A percentile compares a stretch with the other conserved stretches of the same genome.
These are phyloP conservation scores for Spialia ferax DNA, from an alignment of 2,888 invertebrate genomes.

Conservation along the genomic window DNA sequence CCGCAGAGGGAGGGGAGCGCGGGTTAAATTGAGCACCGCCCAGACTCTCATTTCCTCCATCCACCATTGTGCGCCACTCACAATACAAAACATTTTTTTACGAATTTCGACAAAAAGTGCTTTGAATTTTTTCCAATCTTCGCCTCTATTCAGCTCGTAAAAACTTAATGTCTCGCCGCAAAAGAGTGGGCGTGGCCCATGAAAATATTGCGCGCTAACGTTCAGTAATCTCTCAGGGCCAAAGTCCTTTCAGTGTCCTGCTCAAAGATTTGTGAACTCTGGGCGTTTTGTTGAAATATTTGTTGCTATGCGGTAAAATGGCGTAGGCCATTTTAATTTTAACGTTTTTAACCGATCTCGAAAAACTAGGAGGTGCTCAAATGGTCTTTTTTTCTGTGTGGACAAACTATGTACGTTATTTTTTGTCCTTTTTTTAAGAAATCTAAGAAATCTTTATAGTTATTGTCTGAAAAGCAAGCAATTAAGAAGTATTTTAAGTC, in stretches of 20 bases:
- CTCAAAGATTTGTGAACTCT: constrained; percentile 21
- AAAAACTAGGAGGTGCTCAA: no score
- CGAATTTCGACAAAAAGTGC: constrained; percentile 83
- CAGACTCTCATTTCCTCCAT: constrained; percentile 85
- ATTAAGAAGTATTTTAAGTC: no score
- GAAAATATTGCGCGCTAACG: constrained; percentile 46
- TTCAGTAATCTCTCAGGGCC: constrained; percentile 39
- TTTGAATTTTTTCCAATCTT: constrained; percentile 85
- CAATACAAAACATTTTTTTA: constrained; percentile 85
- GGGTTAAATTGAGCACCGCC: constrained; percentile 84
- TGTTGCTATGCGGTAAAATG: constrained; percentile 13
- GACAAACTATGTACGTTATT: no score
- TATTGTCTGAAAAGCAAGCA: no score
- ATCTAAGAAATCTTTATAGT: no score
- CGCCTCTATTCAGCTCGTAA: constrained; percentile 79
- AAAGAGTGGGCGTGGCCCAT: constrained; percentile 63
- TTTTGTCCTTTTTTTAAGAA: no score
- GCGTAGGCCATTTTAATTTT: not conserved
- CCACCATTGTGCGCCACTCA: constrained; percentile 82
- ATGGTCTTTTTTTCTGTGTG: no score
- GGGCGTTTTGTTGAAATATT: constrained; percentile 29
- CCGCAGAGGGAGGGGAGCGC: constrained; percentile 57
- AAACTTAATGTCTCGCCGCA: constrained; percentile 78
- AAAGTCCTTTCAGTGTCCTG: constrained; percentile 34
- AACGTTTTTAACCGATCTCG: no score